Percentiles rank a stretch among this genome's conserved stretches.
phyloP scores from a whole-genome alignment of 1,140 invertebrate species.

The Druon quercuslanigerum region DNA sequence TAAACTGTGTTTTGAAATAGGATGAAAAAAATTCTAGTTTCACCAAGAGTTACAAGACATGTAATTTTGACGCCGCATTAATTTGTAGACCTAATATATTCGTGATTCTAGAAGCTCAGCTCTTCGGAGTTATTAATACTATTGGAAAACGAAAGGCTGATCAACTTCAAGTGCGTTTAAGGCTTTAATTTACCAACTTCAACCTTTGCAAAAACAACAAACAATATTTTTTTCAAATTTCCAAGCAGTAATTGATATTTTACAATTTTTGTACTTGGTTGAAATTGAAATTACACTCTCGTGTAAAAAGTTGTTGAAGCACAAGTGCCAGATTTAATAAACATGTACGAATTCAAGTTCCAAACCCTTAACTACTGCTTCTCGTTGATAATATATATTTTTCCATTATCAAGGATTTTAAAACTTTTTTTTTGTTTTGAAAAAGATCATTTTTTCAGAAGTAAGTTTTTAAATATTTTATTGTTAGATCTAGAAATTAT shows the following conservation, averaged over 20 bases:
- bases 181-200: neutral
- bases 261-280: neutral
- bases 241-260: neutral
- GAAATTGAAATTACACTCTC: neutral
- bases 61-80: too few species aligned
- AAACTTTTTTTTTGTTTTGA: too few species aligned
- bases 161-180: constrained; percentile 20
- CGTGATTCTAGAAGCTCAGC: too few species aligned
- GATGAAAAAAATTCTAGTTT: too few species aligned
- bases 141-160: constrained; percentile 11
- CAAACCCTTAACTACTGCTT: constrained; percentile 3
- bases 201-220: neutral
- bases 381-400: neutral
- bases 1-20: too few species aligned
- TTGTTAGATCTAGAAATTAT: too few species aligned
- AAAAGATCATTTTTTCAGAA: too few species aligned
- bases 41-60: too few species aligned
- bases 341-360: neutral
- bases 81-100: too few species aligned
- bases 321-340: constrained; percentile 5
- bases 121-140: neutral
- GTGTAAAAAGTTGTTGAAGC: neutral
- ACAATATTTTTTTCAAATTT: neutral
- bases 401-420: too few species aligned
- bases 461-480: too few species aligned